Conservation (phyloP, 2,888 invertebrate genomes). For the Lamellibrachia satsuma region DNA sequence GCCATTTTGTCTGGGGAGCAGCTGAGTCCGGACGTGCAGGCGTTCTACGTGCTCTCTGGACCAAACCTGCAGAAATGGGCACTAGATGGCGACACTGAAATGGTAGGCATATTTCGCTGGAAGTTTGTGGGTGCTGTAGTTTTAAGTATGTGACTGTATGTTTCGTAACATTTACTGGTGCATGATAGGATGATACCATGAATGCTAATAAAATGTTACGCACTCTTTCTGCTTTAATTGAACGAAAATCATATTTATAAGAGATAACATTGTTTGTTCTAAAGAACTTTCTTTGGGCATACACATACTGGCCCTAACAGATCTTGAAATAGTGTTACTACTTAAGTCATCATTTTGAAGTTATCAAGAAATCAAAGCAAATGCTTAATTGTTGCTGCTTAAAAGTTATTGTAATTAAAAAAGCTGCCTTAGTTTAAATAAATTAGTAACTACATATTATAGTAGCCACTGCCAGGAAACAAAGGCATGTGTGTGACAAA, state of each 20-base stretch:
- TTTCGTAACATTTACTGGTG: neutral
- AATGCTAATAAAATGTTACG: neutral
- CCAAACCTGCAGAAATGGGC: constrained; percentile 86
- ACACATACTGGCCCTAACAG: neutral
- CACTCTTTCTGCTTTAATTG: neutral
- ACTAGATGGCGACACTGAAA: constrained; percentile 74
- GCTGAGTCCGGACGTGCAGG: constrained; percentile 67
- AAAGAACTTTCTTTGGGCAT: neutral
- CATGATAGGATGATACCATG: neutral
- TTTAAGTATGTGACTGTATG: neutral
- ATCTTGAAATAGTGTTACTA: neutral
- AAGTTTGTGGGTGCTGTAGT: neutral
- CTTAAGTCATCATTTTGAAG: neutral
- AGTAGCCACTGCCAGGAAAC: neutral
- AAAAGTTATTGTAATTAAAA: neutral
- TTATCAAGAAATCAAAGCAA: neutral
- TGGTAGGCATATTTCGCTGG: constrained; percentile 45
- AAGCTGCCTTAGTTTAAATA: neutral
- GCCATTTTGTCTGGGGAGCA: constrained; percentile 58
- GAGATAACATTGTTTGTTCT: neutral
- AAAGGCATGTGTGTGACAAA: neutral
- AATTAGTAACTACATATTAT: neutral
- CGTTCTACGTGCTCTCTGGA: constrained; percentile 79
- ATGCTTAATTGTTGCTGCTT: neutral
- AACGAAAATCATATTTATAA: neutral